A percentile compares a stretch with the other conserved stretches of the same genome.
These are phyloP conservation scores for Actinia equina DNA, from an alignment of 64 coral and sea anemone genomes.

Conservation along the genomic window DNA sequence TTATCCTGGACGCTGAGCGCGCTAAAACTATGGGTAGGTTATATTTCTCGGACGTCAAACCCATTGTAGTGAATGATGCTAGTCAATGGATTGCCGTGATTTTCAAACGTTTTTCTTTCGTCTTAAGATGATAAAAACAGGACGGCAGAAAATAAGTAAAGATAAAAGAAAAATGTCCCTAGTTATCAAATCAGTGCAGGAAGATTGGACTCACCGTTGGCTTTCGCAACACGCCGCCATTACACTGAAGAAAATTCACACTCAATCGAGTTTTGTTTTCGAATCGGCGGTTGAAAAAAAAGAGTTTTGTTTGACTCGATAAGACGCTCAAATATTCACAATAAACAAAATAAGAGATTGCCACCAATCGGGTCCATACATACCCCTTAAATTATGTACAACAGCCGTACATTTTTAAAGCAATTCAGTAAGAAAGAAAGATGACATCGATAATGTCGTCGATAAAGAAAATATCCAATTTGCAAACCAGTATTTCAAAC, in stretches of 20 bases:
- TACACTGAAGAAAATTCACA: neutral
- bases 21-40: neutral
- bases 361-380: neutral
- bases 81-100: neutral
- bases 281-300: neutral
- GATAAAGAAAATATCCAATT: neutral
- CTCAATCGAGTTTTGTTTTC: neutral
- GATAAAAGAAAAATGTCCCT: neutral
- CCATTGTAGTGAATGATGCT: neutral
- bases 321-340: neutral
- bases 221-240: neutral
- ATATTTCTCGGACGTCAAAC: neutral
- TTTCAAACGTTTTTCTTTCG: neutral
- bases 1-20: neutral
- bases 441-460: neutral
- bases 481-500: conserved; percentile 1
- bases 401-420: neutral
- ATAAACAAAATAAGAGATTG: neutral
- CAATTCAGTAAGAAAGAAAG: neutral
- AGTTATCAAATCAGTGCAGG: no score
- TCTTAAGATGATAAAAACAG: neutral
- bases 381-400: neutral
- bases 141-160: neutral
- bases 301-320: neutral
- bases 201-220: neutral